These are phyloP conservation scores for Anomalospiza imberbis DNA, from an alignment of 2,797 vertebrate genomes.

Conservation along the genomic window DNA sequence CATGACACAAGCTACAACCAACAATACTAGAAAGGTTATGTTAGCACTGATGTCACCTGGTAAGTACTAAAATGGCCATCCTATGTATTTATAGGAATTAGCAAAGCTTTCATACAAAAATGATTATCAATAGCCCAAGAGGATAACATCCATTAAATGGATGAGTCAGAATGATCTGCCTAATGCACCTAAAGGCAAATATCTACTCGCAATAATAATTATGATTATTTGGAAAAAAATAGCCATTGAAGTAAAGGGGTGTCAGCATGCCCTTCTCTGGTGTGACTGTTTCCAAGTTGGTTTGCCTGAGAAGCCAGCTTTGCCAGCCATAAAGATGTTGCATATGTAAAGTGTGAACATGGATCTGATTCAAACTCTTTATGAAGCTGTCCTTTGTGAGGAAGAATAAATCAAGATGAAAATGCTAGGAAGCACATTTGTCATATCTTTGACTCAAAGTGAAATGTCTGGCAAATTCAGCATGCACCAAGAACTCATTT, in stretches of 20 bases:
- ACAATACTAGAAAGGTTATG: slow-evolving; percentile 16
- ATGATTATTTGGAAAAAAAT: neutral
- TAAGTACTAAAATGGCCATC: neutral
- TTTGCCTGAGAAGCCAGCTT: neutral
- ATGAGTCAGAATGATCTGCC: slow-evolving; percentile 33
- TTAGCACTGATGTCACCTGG: neutral
- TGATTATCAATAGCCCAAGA: neutral
- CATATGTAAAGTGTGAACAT: neutral
- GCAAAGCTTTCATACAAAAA: slow-evolving; percentile 38
- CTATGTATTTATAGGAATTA: slow-evolving; percentile 14
- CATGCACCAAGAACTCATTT: neutral
- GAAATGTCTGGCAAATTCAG: slow-evolving; percentile 27
- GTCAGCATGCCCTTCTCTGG: neutral
- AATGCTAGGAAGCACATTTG: slow-evolving; percentile 33
- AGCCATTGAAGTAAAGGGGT: neutral
- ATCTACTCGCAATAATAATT: slow-evolving; percentile 28
- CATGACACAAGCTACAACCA: neutral
- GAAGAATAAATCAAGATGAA: slow-evolving; percentile 29
- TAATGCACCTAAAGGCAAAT: slow-evolving; percentile 6
- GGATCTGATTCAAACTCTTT: slow-evolving; percentile 46
- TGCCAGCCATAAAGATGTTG: neutral
- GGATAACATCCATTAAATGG: neutral
- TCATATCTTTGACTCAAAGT: slow-evolving; percentile 6
- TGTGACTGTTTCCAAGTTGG: neutral
- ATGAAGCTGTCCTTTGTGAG: slow-evolving; percentile 10